Percentiles rank a stretch among this genome's conserved stretches.
phyloP scores from a whole-genome alignment of 2,888 invertebrate genomes.

The Callosobruchus maculatus region DNA sequence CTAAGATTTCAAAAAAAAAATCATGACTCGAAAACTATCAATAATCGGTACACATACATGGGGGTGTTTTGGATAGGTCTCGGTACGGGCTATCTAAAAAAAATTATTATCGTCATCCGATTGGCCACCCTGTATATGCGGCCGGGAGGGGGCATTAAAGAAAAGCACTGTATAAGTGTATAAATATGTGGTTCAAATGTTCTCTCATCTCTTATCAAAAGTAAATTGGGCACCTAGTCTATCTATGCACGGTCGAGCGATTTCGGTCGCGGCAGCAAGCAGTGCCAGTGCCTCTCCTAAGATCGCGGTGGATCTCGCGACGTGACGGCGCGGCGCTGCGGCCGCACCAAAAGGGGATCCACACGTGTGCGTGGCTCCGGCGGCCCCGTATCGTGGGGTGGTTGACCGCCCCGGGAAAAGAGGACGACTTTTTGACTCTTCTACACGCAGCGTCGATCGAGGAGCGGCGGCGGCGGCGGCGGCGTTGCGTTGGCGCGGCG shows the following conservation, averaged over 20 bases:
- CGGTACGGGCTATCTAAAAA: too few species aligned
- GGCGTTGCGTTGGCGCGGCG: too few species aligned
- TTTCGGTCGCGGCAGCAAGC: neutral
- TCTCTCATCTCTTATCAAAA: too few species aligned
- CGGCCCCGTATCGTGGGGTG: constrained; percentile 48
- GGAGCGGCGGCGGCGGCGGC: neutral
- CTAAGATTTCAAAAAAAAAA: too few species aligned
- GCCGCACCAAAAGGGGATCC: constrained; percentile 46
- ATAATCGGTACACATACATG: too few species aligned
- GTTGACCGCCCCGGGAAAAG: constrained; percentile 54
- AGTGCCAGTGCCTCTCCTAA: neutral
- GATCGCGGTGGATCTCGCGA: neutral
- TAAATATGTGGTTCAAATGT: too few species aligned
- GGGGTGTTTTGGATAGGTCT: too few species aligned
- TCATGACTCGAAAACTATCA: too few species aligned
- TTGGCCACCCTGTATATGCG: too few species aligned
- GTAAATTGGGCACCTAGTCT: neutral
- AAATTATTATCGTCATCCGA: too few species aligned
- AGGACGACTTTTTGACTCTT: constrained; percentile 49
- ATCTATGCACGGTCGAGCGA: neutral
- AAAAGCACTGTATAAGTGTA: too few species aligned
- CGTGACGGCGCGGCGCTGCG: neutral
- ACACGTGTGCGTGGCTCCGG: constrained; percentile 32
- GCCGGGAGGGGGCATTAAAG: too few species aligned
- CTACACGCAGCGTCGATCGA: neutral